Evolutionary conservation across 2,113 vertebrate species (phyloP).

Genomic region (Rostratula benghalensis): DNA sequence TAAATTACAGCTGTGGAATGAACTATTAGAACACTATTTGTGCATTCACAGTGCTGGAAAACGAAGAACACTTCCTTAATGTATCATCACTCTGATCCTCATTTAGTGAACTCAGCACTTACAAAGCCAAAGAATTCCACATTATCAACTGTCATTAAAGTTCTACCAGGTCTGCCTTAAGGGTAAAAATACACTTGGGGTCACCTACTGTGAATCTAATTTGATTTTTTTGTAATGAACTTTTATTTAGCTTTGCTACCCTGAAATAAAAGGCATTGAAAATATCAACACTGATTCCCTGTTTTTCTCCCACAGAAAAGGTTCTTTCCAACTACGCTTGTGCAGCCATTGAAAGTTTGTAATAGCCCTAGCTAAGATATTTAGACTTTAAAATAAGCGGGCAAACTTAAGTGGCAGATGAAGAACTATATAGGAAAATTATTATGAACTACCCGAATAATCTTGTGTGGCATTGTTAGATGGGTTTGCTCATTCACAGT

Average conservation of each 20-base stretch:
- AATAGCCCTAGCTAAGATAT: not conserved
- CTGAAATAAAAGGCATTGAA: not conserved
- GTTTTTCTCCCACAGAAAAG: not conserved
- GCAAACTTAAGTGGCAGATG: slow-evolving; percentile 47
- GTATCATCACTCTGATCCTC: not conserved
- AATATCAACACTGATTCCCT: not conserved
- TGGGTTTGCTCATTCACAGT: not conserved
- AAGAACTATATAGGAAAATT: slow-evolving; percentile 16
- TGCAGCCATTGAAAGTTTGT: not conserved
- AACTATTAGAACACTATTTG: slow-evolving; percentile 5
- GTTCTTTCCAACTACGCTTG: not conserved
- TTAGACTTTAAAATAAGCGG: slow-evolving; percentile 24
- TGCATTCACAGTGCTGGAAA: not conserved
- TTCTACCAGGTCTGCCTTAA: not conserved
- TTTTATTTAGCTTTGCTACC: not conserved
- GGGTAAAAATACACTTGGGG: not conserved
- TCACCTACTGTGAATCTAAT: not conserved
- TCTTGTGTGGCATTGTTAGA: not conserved
- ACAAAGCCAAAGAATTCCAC: slow-evolving; percentile 10
- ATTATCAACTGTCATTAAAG: not conserved
- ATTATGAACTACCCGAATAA: not conserved
- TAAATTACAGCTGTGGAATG: not conserved
- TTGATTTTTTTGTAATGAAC: not conserved
- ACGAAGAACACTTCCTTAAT: not conserved
- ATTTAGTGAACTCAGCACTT: slow-evolving; percentile 7